phyloP scores from a whole-genome alignment of 2,797 vertebrate genomes.

The Enteromius treurensis region DNA sequence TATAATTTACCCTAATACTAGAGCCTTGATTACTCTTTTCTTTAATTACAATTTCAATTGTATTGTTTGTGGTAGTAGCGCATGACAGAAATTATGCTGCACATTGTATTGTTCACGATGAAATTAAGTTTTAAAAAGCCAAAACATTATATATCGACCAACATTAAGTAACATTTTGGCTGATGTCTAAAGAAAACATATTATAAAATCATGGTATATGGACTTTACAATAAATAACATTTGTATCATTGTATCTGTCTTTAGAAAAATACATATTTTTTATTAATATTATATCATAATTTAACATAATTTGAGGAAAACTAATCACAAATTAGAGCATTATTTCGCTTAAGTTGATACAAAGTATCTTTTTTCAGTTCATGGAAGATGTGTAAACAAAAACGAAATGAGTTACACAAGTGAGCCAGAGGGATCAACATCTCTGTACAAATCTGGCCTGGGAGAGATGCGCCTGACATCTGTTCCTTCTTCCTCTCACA shows the following conservation, averaged over 20 bases:
- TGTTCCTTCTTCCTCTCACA: slow-evolving; percentile 6
- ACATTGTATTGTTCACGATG: not conserved
- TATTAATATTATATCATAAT: not conserved
- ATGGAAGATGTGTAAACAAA: not conserved
- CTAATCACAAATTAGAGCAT: not conserved
- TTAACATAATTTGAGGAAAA: not conserved
- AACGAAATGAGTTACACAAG: not conserved
- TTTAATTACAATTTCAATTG: not conserved
- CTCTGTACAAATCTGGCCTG: not conserved
- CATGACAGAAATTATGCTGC: not conserved
- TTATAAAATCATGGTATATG: not conserved
- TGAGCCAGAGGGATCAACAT: not conserved
- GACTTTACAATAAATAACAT: not conserved
- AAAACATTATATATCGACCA: too few relatives aligned
- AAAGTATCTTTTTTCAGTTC: not conserved
- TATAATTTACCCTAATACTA: not conserved
- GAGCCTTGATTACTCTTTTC: too few relatives aligned
- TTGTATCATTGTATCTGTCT: not conserved
- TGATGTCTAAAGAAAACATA: not conserved
- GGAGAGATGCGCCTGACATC: not conserved
- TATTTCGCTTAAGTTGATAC: not conserved
- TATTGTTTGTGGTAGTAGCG: not conserved
- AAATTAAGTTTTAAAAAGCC: not conserved
- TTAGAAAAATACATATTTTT: not conserved
- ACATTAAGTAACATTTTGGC: not conserved